Percentiles rank a stretch among this genome's conserved stretches.
Evolutionary conservation across 2,113 vertebrate species (phyloP).

Genomic region (Apteryx owenii): DNA sequence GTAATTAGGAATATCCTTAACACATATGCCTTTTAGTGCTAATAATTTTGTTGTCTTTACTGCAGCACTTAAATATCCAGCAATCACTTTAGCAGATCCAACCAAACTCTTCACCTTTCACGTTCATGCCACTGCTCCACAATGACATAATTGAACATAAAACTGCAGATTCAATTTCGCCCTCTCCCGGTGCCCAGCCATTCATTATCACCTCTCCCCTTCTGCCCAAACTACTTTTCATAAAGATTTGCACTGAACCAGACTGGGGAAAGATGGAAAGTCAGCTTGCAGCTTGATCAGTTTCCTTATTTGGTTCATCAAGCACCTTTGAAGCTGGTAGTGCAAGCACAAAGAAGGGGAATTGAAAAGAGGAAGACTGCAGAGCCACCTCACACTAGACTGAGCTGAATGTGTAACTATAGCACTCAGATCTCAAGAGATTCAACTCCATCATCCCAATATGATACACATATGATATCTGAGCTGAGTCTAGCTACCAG

Average conservation of each 20-base stretch:
- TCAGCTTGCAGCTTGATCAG: neutral
- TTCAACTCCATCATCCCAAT: neutral
- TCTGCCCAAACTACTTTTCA: neutral
- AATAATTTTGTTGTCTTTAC: neutral
- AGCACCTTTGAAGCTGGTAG: neutral
- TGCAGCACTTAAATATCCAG: neutral
- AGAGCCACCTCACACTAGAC: neutral
- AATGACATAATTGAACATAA: rapidly evolving
- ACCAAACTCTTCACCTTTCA: neutral
- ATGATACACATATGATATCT: neutral
- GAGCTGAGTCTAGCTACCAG: neutral
- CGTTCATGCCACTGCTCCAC: neutral
- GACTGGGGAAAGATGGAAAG: neutral
- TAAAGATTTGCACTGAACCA: neutral
- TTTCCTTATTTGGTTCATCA: neutral
- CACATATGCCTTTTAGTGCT: neutral
- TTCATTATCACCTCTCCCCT: neutral
- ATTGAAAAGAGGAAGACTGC: neutral
- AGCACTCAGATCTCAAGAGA: neutral
- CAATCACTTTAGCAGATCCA: neutral
- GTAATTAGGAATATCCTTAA: neutral
- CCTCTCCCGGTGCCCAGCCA: neutral
- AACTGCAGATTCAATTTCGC: neutral
- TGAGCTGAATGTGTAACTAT: neutral
- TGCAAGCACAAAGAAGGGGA: neutral